phyloP scores from a whole-genome alignment of 2,888 invertebrate genomes.

The Cosmia pyralina region DNA sequence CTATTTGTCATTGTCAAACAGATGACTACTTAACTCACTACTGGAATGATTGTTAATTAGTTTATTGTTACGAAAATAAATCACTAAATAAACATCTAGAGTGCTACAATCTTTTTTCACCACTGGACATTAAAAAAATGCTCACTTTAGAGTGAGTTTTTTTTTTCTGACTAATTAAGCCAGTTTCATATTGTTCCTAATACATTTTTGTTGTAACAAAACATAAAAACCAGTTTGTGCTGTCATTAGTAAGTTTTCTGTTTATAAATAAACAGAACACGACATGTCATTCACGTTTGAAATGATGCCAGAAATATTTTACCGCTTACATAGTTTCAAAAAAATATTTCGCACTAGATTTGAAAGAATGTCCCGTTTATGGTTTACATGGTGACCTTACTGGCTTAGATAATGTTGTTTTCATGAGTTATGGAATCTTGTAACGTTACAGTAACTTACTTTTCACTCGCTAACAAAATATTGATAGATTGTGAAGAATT shows the following conservation, averaged over 20 bases:
- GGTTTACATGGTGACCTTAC: too few relatives aligned
- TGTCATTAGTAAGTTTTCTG: constrained; percentile 20
- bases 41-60: constrained; percentile 2
- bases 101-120: too few relatives aligned
- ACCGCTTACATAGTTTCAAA: background rate
- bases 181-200: background rate
- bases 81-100: too few relatives aligned
- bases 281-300: constrained; percentile 37
- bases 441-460: too few relatives aligned
- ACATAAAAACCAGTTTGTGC: constrained; percentile 5
- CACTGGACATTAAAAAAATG: background rate
- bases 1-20: constrained; percentile 41
- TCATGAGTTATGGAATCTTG: too few relatives aligned
- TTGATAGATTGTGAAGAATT: too few relatives aligned
- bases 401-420: too few relatives aligned
- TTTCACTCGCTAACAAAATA: too few relatives aligned
- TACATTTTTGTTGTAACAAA: constrained; percentile 12
- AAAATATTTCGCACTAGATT: background rate
- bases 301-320: constrained; percentile 30
- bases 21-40: constrained; percentile 18
- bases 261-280: constrained; percentile 37
- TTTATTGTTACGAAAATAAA: constrained; percentile 9
- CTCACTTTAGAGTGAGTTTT: too few relatives aligned
- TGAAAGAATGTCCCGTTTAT: too few relatives aligned
- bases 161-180: constrained; percentile 6